Evolutionary conservation across 64 coral and sea anemone species (phyloP), one percentile per base, ranked within the genome.

Genomic region (Anthopleura sola): DNA sequence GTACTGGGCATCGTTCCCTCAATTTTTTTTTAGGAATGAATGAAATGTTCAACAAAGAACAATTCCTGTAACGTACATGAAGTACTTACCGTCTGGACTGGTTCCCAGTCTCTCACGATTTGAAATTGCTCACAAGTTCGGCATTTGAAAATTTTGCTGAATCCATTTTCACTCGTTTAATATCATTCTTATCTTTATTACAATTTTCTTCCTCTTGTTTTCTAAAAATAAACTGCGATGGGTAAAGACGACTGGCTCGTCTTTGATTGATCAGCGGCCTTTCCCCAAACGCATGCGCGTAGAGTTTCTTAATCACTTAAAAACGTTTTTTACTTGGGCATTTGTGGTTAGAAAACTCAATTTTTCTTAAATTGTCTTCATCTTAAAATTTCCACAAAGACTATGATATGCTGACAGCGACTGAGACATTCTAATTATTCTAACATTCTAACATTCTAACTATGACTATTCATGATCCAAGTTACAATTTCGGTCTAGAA

Each of bases 211-310:
- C 28, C 23, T n/a, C n/a, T 11, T 62, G 6, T 71, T 71, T 71
- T 71, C 66, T 71, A 71, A 9, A 71, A 71, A 71, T 34, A 71
- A 36, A 71, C 3, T 71, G 29, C 66, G 66, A 71, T 71, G 66
- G 66, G 66, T 71, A 32, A 71, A 71, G 66, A 71, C 66, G 66
- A 34, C 66, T 10, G 66, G 66, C 66, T 71, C 66, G 66, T 33
- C 66, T 71, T 71, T 71, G 66, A 36, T 31, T 28, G 66, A 34
- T 71, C 66, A 71, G 66, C 28, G 29, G 66, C 66, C n/a, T 71
- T 71, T 71, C 28, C 26, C 66, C n/a, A 32, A 36, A 71, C 66
- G 66, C 66, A 31, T 71, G 66, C 66, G 66, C 14, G 29, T 15
- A 31, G 2, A 71, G 12, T 31, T 71, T 0, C 29, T 71, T 34